Conservation (phyloP, 2,888 invertebrate species). For the Hirudinaria manillensis region DNA sequence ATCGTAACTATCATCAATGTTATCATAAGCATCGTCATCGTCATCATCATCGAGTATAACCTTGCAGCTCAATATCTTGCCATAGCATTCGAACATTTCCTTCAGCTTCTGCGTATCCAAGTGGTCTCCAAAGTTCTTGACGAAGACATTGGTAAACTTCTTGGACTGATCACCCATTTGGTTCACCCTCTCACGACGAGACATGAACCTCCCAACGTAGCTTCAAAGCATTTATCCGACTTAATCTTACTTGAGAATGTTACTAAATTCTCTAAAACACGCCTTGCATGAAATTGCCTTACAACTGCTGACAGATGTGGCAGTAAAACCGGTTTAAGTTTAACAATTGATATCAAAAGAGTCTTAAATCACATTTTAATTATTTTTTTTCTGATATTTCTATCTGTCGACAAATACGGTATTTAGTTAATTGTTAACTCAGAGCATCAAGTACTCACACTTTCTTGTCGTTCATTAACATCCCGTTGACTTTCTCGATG, state of each 20-base stretch:
- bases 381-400: no score
- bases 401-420: no score
- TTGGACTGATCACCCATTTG: conserved; percentile 94
- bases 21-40: no score
- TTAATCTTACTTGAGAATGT: no score
- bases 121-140: conserved; percentile 96
- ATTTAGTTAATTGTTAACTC: neutral
- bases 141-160: conserved; percentile 91
- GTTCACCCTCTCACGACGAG: conserved; percentile 94
- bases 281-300: neutral
- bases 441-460: conserved; percentile 56
- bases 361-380: neutral
- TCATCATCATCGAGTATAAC: conserved; percentile 39
- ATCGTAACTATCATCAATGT: no score
- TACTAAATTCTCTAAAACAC: neutral
- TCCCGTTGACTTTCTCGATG: conserved; percentile 95
- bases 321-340: neutral
- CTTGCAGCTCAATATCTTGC: conserved; percentile 57
- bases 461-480: conserved; percentile 97
- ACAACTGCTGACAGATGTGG: neutral
- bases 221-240: conserved; percentile 40
- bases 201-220: conserved; percentile 84
- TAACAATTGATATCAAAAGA: neutral
- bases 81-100: conserved; percentile 86
- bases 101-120: conserved; percentile 80